Evolutionary conservation across 2,888 invertebrate species (phyloP), one percentile per base, ranked within the genome.

Genomic region (Parelbella ahira): DNA sequence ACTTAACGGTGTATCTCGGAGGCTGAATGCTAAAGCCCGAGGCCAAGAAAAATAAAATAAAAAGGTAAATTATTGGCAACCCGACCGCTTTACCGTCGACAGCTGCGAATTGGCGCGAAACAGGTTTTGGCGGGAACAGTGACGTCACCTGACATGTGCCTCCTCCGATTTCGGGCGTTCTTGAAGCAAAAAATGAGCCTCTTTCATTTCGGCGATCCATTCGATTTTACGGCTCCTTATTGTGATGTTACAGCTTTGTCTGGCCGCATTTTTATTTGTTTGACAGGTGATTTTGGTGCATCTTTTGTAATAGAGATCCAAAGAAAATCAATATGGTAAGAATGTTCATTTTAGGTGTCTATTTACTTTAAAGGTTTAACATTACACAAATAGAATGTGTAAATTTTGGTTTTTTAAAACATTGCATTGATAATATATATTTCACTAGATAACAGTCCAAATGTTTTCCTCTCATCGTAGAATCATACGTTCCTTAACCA

Each of bases 61-160:
- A 63, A 61, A 60, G 69, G 44, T 53, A 63, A 73, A 72, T 68
- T 73, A 67, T 69, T 64, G 54, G 66, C 71, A 58, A 68, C 59
- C 63, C 60, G 56, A 66, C 77, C 60, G 58, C 65, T 79, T 80
- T 64, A 59, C 62, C 63, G 69, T 51, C 77, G 82, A 80, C 86
- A 83, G 83, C 84, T 87, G 86, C 86, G 80, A 80, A 81, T 74
- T 79, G 81, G 76, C 77, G 79, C 80, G 74, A 77, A 84, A 84
- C 83, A 61, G 79, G 84, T 86, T 86, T 72, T 60, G 66, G 69
- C 63, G 66, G 75, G 69, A 76, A 60, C 56, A 56, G 56, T 83
- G 82, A 83, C 84, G 82, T 84, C 82, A 84, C 56, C 63, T 70
- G 72, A 72, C 80, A 78, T 80, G 75, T 74, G 78, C 69, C 75